Evolutionary conservation across 2,797 vertebrate genomes (phyloP), one percentile per base, ranked within the genome.

Genomic region (Gymnothorax reevesii): DNA sequence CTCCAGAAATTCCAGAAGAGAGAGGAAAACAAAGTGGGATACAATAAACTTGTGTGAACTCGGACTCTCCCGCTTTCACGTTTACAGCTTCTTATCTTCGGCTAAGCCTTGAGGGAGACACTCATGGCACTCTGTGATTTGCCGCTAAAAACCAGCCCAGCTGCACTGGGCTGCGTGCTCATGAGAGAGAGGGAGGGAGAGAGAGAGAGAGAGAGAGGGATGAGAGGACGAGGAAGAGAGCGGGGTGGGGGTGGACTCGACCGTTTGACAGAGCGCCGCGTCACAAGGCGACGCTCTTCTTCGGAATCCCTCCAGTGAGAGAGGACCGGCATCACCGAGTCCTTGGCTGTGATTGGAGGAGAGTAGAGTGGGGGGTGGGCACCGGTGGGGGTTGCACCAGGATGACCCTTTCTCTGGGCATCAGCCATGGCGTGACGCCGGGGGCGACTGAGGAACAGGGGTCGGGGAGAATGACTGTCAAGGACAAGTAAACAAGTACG

Each of bases 301-400:
- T 95, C 92, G 97, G 97, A 97, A 97, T 98, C 97, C 97, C 97
- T 98, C 96, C 97, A 96, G 96, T 94, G 95, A 97, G 94, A 96
- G 94, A 90, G 93, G 92, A 92, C 93, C 94, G 92, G 93, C 95
- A 95, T 96, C 95, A 95, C 90, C 57, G 89, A 94, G 95, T 93
- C 92, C 94, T 95, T 93, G 91, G 86, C 93, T 91, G 92, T 94
- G 96, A 98, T 99, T 98, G 98, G 98, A 88, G 93, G 92, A 55
- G 86, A 69, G 89, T 88, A 87, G 90, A 92, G 75, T 93, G 93
- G 94, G 93, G 85, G 85, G 83, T 90, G 91, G 94, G 94, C 95
- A 96, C 95, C 92, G 87, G 86, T 54, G 77, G 27, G 84, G 94
- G 87, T 93, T 93, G 91, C 94, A 95, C 95, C 92, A 93, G 95